These are phyloP conservation scores for Phrynocephalus vlangalii DNA, from an alignment of 2,797 vertebrate species.

Conservation along the genomic window DNA sequence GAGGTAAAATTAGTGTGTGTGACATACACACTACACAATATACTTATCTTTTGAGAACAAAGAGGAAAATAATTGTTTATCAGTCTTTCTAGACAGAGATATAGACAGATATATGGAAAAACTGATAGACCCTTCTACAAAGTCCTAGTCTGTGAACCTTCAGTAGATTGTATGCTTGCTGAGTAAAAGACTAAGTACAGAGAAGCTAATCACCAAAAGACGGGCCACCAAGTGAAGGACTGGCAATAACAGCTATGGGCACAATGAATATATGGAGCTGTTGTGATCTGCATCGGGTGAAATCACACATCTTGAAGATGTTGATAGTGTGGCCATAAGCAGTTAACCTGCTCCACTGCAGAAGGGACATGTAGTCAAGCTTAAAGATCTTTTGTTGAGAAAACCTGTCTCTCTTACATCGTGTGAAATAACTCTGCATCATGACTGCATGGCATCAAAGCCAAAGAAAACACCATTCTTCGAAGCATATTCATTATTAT, in stretches of 20 bases:
- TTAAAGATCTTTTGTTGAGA: conserved; percentile 49
- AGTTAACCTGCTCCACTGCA: conserved; percentile 46
- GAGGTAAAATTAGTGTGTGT: no score
- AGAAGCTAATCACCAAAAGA: background rate
- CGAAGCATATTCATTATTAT: conserved; percentile 82
- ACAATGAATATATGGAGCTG: background rate
- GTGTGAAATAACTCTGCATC: conserved; percentile 59
- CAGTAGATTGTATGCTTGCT: background rate
- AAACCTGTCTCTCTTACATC: conserved; percentile 55
- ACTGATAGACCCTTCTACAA: background rate
- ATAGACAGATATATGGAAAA: conserved; percentile 43
- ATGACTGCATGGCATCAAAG: conserved; percentile 65
- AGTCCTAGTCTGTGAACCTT: background rate
- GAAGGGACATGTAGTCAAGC: conserved; percentile 29
- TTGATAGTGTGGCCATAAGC: conserved; percentile 54
- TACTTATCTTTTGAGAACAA: background rate
- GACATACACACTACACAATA: background rate
- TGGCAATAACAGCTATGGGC: background rate
- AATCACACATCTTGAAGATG: background rate
- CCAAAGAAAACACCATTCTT: conserved; percentile 73
- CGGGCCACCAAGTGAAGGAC: background rate
- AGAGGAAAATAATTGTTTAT: conserved; percentile 37
- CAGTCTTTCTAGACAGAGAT: conserved; percentile 15
- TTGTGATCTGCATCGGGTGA: background rate
- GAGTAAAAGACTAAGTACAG: background rate